Evolutionary conservation across 30 jellyfish, hydroid and myxozoan genomes (phyloP).

Genomic region (Nemopilema nomurai): DNA sequence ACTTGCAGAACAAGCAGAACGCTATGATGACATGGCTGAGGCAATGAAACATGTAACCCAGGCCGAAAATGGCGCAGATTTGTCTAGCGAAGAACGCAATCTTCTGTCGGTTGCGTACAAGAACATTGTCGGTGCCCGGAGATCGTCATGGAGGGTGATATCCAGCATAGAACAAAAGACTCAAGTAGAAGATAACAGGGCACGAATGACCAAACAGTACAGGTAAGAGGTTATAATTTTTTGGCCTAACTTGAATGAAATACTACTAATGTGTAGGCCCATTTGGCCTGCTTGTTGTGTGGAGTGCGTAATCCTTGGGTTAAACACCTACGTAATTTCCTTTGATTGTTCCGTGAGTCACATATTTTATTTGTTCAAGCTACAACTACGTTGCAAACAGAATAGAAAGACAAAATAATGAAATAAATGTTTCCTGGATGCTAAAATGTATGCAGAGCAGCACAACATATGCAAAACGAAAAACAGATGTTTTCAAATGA

Average conservation of each 20-base stretch:
- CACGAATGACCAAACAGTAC: slow-evolving; percentile 65
- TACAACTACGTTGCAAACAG: too few species aligned
- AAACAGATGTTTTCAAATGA: not conserved
- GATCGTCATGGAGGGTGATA: slow-evolving; percentile 98
- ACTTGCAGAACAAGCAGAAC: slow-evolving; percentile 98
- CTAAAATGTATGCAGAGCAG: not conserved
- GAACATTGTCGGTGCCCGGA: slow-evolving; percentile 97
- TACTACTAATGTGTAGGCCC: not conserved
- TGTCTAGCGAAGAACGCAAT: slow-evolving; percentile 93
- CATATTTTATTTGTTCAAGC: not conserved
- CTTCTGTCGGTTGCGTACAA: slow-evolving; percentile 97
- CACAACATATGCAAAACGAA: not conserved
- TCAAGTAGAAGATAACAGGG: slow-evolving; percentile 63
- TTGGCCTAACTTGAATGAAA: not conserved
- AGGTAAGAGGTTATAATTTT: slow-evolving; percentile 1
- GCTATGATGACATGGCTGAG: slow-evolving; percentile 98
- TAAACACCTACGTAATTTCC: not conserved
- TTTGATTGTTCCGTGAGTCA: not conserved
- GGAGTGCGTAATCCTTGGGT: not conserved
- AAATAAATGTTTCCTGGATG: not conserved
- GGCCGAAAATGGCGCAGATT: slow-evolving; percentile 70
- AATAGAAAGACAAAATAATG: too few species aligned
- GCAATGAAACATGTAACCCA: slow-evolving; percentile 93
- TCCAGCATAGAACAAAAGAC: slow-evolving; percentile 83
- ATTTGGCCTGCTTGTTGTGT: not conserved